These are phyloP conservation scores for Cassiopea andromeda DNA, from an alignment of 30 jellyfish, hydroid and myxozoan genomes.

Conservation along the genomic window DNA sequence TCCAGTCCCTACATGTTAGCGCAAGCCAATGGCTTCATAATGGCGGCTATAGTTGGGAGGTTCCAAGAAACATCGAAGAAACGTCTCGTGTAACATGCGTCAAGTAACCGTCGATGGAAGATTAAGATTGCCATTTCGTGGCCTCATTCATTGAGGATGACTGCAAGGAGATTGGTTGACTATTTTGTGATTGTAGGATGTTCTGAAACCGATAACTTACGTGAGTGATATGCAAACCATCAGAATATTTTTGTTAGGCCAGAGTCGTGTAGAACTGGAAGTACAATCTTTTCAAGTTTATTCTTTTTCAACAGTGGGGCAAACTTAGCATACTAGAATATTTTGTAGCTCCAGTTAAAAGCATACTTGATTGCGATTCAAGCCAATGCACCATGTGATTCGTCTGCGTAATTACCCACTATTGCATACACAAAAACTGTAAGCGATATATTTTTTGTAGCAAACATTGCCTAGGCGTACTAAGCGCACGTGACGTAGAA, in stretches of 20 bases:
- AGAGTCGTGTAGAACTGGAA: too few species aligned
- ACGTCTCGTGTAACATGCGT: neutral
- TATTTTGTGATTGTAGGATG: conserved; percentile 88
- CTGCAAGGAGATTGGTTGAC: conserved; percentile 84
- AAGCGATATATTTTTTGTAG: too few species aligned
- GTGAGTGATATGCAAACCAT: conserved; percentile 20
- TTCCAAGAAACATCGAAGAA: neutral
- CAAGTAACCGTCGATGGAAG: neutral
- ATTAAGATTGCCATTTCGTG: conserved; percentile 15
- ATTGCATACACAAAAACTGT: too few species aligned
- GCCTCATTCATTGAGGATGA: conserved; percentile 21
- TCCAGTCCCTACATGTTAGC: conserved; percentile 13
- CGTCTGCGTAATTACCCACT: too few species aligned
- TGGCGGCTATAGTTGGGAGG: conserved; percentile 70
- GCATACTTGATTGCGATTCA: too few species aligned
- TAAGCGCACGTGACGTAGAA: too few species aligned
- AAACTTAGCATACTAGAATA: too few species aligned
- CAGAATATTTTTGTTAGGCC: neutral
- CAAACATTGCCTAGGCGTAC: too few species aligned
- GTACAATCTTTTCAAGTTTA: too few species aligned
- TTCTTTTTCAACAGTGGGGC: too few species aligned
- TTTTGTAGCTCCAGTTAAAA: too few species aligned
- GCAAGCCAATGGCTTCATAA: conserved; percentile 25
- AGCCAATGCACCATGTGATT: too few species aligned
- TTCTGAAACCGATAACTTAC: conserved; percentile 59